Evolutionary conservation across 2,113 vertebrate genomes (phyloP).

Genomic region (Tupaia tana): DNA sequence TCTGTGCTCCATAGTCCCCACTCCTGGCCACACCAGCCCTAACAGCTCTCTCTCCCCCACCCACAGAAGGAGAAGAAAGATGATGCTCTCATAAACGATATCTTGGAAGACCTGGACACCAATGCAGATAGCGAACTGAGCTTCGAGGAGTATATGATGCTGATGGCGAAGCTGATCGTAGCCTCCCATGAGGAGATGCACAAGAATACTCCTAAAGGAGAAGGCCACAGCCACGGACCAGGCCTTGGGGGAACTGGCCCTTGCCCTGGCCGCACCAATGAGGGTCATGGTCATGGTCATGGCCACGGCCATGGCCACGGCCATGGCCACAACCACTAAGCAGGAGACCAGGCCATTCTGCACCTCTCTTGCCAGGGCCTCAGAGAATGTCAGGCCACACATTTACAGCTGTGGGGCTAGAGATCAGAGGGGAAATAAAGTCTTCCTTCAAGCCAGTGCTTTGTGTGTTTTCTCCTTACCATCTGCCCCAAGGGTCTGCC

Average conservation of each 20-base stretch:
- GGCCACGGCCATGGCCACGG: neutral
- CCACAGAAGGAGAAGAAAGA: neutral
- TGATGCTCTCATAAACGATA: rapidly evolving
- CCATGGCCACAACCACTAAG: constrained; percentile 26
- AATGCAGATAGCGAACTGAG: constrained; percentile 2
- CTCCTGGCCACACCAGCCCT: neutral
- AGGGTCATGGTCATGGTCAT: neutral
- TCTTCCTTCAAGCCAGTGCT: neutral
- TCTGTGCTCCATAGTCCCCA: rapidly evolving
- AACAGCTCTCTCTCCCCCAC: neutral
- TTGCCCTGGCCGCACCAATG: rapidly evolving
- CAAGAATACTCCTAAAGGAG: rapidly evolving
- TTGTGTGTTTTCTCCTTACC: neutral
- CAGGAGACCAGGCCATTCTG: neutral
- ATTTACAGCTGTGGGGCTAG: neutral
- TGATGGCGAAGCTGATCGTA: neutral
- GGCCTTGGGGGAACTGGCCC: neutral
- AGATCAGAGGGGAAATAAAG: constrained; percentile 44
- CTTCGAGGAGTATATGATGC: constrained; percentile 63
- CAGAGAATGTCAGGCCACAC: neutral
- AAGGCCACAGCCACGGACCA: neutral
- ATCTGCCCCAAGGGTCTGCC: neutral
- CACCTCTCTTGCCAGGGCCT: neutral
- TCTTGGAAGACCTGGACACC: constrained; percentile 76
- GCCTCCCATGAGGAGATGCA: constrained; percentile 75